phyloP scores from a whole-genome alignment of 2,888 invertebrate genomes.

The Lasiommata megera region DNA sequence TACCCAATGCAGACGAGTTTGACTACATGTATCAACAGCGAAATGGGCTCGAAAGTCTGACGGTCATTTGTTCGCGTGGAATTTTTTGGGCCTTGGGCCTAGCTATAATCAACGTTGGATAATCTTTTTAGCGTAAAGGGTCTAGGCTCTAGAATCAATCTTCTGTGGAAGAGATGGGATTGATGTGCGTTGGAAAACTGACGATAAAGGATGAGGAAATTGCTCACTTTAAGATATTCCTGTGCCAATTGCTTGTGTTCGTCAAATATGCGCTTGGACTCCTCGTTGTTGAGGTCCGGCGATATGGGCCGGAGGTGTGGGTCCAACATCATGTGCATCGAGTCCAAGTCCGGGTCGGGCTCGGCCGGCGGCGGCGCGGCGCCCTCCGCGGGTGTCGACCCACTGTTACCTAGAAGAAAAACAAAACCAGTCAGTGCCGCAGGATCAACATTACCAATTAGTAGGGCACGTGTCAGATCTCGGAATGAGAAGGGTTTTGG shows the following conservation, averaged over 20 bases:
- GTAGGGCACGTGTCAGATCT: too few relatives aligned
- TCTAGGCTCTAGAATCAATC: too few relatives aligned
- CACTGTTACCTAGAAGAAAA: conserved; percentile 64
- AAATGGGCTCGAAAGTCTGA: too few relatives aligned
- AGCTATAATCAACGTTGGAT: too few relatives aligned
- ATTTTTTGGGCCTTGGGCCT: too few relatives aligned
- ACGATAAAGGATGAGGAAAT: not conserved
- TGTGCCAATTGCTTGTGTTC: conserved; percentile 94
- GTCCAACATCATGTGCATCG: conserved; percentile 89
- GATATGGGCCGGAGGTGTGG: conserved; percentile 91
- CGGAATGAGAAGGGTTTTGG: too few relatives aligned
- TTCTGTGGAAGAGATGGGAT: too few relatives aligned
- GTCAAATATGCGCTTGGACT: conserved; percentile 92
- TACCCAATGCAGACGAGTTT: conserved; percentile 16
- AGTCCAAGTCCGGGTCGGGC: conserved; percentile 83
- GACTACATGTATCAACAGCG: conserved; percentile 20
- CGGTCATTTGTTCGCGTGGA: too few relatives aligned
- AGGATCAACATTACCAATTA: too few relatives aligned
- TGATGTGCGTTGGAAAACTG: too few relatives aligned
- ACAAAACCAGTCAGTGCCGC: too few relatives aligned
- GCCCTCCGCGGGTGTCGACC: conserved; percentile 54
- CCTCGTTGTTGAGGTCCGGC: conserved; percentile 88
- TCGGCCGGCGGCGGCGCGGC: conserved; percentile 63
- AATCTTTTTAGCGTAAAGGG: too few relatives aligned
- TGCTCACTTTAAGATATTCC: conserved; percentile 89